Percentiles rank a stretch among this genome's conserved stretches.
These are phyloP conservation scores for Pollenia angustigena DNA, from an alignment of 2,888 invertebrate genomes.

Conservation along the genomic window DNA sequence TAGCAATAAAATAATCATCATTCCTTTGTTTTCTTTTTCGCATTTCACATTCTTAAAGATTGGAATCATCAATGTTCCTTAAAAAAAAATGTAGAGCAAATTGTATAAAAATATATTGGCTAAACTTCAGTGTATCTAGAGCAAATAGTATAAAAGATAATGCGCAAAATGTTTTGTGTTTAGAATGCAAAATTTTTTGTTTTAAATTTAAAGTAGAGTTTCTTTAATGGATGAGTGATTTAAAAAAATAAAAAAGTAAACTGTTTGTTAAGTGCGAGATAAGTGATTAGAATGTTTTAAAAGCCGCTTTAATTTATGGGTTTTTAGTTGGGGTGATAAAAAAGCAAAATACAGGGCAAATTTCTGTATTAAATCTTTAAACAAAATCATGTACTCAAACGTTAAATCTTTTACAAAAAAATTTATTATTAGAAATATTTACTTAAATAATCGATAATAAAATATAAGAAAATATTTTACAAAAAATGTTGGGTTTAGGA, in stretches of 20 bases:
- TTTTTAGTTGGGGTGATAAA: constrained; percentile 7
- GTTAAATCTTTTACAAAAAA: neutral
- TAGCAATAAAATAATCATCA: neutral
- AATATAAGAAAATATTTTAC: too few relatives aligned
- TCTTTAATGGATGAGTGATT: constrained; percentile 33
- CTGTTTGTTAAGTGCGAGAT: constrained; percentile 6
- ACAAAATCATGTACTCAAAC: neutral
- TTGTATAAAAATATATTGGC: constrained; percentile 1
- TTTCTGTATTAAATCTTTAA: neutral
- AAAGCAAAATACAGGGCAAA: constrained; percentile 11
- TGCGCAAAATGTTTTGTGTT: constrained; percentile 15
- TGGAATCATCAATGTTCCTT: constrained; percentile 38
- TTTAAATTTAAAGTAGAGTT: neutral
- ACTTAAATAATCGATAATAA: too few relatives aligned
- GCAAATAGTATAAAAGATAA: constrained; percentile 37
- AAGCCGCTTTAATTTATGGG: constrained; percentile 32
- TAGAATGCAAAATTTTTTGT: constrained; percentile 22
- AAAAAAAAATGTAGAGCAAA: constrained; percentile 42
- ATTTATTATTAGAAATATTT: neutral
- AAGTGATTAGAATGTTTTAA: constrained; percentile 4
- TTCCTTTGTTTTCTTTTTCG: constrained; percentile 4
- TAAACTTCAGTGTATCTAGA: constrained; percentile 27
- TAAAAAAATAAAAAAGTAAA: neutral
- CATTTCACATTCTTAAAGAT: constrained; percentile 12
- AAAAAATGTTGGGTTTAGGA: too few relatives aligned